Conservation (phyloP, 1,140 invertebrate species). For the Vollenhovia emeryi region DNA sequence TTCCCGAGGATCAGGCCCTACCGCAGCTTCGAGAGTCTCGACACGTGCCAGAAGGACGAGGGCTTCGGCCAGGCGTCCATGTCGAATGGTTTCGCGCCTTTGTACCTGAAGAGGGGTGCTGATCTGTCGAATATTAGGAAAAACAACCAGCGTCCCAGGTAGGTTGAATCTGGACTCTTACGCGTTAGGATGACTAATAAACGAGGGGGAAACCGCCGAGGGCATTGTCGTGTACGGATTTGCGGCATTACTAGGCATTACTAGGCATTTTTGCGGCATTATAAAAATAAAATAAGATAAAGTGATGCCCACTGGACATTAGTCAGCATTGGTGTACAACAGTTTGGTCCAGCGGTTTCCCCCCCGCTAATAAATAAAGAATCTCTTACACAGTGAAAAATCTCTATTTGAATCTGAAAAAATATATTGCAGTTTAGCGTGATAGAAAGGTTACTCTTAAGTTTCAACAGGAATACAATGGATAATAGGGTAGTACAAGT, state of each 20-base stretch:
- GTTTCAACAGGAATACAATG: background rate
- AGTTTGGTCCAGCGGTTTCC: too few species aligned
- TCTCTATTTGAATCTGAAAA: background rate
- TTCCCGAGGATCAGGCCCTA: constrained; percentile 80
- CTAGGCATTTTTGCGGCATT: too few species aligned
- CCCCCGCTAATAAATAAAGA: background rate
- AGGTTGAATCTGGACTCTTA: background rate
- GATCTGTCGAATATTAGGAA: constrained; percentile 54
- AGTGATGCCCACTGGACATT: too few species aligned
- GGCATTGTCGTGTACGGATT: too few species aligned
- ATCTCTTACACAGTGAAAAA: background rate
- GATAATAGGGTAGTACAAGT: background rate
- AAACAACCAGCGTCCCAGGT: constrained; percentile 69
- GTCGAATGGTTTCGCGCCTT: constrained; percentile 76
- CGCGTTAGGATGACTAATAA: background rate
- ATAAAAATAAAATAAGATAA: too few species aligned
- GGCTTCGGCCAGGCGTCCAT: constrained; percentile 52
- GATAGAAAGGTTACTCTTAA: background rate
- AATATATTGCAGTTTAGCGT: background rate
- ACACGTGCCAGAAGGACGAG: constrained; percentile 76
- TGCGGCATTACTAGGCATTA: too few species aligned
- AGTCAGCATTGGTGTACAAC: too few species aligned
- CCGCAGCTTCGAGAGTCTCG: constrained; percentile 83
- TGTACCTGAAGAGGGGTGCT: constrained; percentile 76
- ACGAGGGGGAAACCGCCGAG: too few species aligned